phyloP scores from a whole-genome alignment of 2,113 vertebrate species.

The Hirundichthys speculiger region DNA sequence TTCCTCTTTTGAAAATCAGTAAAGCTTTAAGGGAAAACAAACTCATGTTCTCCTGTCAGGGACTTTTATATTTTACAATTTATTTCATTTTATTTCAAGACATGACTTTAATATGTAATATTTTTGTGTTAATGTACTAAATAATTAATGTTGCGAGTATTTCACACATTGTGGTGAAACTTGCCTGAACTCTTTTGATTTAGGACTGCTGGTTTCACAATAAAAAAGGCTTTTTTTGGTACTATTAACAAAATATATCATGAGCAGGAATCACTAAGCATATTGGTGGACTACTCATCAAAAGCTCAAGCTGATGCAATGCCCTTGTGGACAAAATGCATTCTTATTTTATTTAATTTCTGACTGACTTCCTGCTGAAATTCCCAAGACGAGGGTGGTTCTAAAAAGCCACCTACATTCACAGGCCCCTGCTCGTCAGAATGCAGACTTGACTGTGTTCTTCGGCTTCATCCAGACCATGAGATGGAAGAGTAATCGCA shows the following conservation, averaged over 20 bases:
- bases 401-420: slow-evolving; percentile 2
- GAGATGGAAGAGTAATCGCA: slow-evolving; percentile 28
- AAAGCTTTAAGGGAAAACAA: no score
- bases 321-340: background rate
- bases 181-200: no score
- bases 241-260: no score
- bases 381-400: background rate
- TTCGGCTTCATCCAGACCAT: slow-evolving; percentile 17
- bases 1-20: no score
- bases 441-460: slow-evolving; percentile 1
- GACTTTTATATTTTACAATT: background rate
- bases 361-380: slow-evolving; percentile 1
- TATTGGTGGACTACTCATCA: no score
- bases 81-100: background rate
- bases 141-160: no score
- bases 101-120: background rate
- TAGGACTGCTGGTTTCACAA: no score
- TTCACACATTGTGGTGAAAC: no score
- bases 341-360: background rate
- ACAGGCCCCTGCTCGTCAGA: background rate
- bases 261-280: no score
- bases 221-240: no score
- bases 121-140: no score
- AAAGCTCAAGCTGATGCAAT: background rate
- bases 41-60: no score